Conservation (phyloP, 2,888 invertebrate species). For the Zaprionus lineosus region DNA sequence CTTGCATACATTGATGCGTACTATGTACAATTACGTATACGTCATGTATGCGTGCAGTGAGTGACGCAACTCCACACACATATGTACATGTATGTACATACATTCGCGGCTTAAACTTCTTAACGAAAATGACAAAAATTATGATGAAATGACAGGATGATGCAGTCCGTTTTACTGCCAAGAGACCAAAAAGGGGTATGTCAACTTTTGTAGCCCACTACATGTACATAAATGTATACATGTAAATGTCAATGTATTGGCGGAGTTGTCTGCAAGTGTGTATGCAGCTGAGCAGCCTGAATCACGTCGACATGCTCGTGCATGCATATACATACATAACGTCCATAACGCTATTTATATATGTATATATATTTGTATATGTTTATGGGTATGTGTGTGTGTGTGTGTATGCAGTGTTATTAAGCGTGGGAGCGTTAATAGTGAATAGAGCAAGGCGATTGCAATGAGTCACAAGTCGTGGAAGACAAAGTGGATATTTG, state of each 20-base stretch:
- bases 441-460: slow-evolving; percentile 9
- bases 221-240: no score
- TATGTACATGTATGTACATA: background rate
- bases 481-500: no score
- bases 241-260: no score
- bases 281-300: no score
- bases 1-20: background rate
- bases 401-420: slow-evolving; percentile 6
- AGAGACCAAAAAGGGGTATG: no score
- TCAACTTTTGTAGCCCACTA: no score
- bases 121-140: no score
- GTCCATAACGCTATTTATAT: background rate
- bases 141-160: no score
- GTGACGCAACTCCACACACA: background rate
- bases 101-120: no score
- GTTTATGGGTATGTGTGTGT: background rate
- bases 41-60: background rate
- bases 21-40: background rate
- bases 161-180: no score
- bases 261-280: no score
- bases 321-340: background rate
- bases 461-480: slow-evolving; percentile 38
- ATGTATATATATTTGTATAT: background rate
- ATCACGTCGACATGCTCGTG: background rate
- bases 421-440: slow-evolving; percentile 40